Evolutionary conservation across 64 coral and sea anemone genomes (phyloP), one percentile per base, ranked within the genome.

Genomic region (Porites lutea): DNA sequence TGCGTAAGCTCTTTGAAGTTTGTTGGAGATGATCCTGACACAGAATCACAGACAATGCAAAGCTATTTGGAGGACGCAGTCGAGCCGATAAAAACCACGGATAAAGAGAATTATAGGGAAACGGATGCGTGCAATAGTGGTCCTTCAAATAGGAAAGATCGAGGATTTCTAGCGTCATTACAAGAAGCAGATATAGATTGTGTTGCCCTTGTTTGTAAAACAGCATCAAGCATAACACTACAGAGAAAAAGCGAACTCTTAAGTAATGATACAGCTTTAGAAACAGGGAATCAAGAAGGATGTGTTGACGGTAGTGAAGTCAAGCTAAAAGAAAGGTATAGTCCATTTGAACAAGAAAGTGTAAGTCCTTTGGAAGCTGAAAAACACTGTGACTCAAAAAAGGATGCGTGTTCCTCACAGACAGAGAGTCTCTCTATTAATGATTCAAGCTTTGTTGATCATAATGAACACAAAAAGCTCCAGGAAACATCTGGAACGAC

Each of bases 121-220:
- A 46, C 19, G 10, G 11, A 0, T 67, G 63, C 1, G 5, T n/a
- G 8, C 46, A n/a, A 8, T 21, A 19, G 7, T 23, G 47, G 45
- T 4, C 7, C 50, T 45, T 65, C 46, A 7, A 52, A 9, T 18
- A 8, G 16, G 6, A 52, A 19, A 19, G 63, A 69, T 10, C 61
- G 81, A 0, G 63, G 63, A 4, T 84, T 84, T 69, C 11, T 84
- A 4, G 63, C 62, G 46, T 84, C 61, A 19, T 52, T 84, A 68
- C 81, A 68, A 51, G 62, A 68, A 2, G 81, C 81, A 52, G 81
- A 84, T 53, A 64, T 84, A 51, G 81, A 84, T 19, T 84, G 81
- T 68, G 62, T 84, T 68, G 18, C 61, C 18, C 62, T 84, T 48
- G 81, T 84, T 68, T 84, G 81, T 84, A 84, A 84, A 20, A 52